phyloP scores from a whole-genome alignment of 2,888 invertebrate species.

The Sipha maydis region DNA sequence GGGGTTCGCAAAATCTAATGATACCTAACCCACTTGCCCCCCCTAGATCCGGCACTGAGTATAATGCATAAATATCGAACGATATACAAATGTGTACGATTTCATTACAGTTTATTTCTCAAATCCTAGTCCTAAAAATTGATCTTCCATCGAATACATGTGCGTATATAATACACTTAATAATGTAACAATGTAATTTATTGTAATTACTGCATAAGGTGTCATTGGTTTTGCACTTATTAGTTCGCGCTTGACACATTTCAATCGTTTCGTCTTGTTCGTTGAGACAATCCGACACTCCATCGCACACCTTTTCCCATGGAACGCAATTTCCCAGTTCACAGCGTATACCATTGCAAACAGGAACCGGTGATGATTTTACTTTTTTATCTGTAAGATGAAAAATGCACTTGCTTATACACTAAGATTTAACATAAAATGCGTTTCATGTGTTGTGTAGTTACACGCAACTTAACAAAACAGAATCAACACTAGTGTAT shows the following conservation, averaged over 20 bases:
- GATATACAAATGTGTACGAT: too few species aligned
- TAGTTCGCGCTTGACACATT: slow-evolving; percentile 18
- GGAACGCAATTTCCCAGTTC: slow-evolving; percentile 76
- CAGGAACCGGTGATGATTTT: slow-evolving; percentile 63
- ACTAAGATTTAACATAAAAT: too few species aligned
- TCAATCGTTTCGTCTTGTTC: slow-evolving; percentile 73
- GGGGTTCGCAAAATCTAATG: too few species aligned
- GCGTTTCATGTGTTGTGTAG: too few species aligned
- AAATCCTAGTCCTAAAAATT: neutral
- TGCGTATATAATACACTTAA: neutral
- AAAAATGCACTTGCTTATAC: too few species aligned
- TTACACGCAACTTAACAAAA: too few species aligned
- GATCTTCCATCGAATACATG: neutral
- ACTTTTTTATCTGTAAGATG: slow-evolving; percentile 7
- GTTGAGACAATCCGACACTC: slow-evolving; percentile 76
- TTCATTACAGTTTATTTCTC: too few species aligned
- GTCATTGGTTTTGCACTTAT: slow-evolving; percentile 49
- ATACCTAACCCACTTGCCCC: too few species aligned
- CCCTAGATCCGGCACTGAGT: too few species aligned
- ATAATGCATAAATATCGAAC: too few species aligned
- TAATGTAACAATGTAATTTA: neutral
- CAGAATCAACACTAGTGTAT: too few species aligned
- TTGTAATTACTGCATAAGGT: slow-evolving; percentile 41
- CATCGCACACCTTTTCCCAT: slow-evolving; percentile 74
- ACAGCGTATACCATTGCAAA: slow-evolving; percentile 76